phyloP scores from a whole-genome alignment of 2,113 vertebrate species.

The Furnarius figulus region DNA sequence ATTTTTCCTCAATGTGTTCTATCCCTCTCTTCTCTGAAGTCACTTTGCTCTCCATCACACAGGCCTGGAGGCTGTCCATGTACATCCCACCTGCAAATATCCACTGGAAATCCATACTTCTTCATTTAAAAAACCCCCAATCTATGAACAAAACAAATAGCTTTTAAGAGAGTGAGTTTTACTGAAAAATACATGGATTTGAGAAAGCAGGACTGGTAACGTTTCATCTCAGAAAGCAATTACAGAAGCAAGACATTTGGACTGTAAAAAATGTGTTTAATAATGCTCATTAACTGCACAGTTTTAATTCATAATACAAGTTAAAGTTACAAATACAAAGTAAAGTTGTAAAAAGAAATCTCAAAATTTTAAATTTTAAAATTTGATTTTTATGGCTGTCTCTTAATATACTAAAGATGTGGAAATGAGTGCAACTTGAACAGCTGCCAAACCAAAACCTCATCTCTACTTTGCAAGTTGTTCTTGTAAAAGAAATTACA shows the following conservation, averaged over 20 bases:
- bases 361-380: not conserved
- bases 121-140: not conserved
- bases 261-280: slow-evolving; percentile 50
- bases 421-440: not conserved
- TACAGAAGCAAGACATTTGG: not conserved
- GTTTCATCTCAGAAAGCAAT: slow-evolving; percentile 13
- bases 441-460: slow-evolving; percentile 12
- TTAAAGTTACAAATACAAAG: slow-evolving; percentile 14
- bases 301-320: slow-evolving; percentile 52
- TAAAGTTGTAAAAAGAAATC: slow-evolving; percentile 6
- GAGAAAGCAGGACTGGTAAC: not conserved
- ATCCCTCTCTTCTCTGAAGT: not conserved
- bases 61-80: not conserved
- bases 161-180: not conserved
- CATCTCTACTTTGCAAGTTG: not conserved
- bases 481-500: not conserved
- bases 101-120: not conserved
- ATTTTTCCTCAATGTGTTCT: not conserved
- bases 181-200: not conserved
- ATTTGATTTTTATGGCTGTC: not conserved
- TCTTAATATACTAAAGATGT: not conserved
- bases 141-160: not conserved
- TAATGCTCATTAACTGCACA: slow-evolving; percentile 40
- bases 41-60: not conserved
- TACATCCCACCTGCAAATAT: not conserved